phyloP scores from a whole-genome alignment of 2,113 vertebrate genomes.

The Zapus hudsonius region DNA sequence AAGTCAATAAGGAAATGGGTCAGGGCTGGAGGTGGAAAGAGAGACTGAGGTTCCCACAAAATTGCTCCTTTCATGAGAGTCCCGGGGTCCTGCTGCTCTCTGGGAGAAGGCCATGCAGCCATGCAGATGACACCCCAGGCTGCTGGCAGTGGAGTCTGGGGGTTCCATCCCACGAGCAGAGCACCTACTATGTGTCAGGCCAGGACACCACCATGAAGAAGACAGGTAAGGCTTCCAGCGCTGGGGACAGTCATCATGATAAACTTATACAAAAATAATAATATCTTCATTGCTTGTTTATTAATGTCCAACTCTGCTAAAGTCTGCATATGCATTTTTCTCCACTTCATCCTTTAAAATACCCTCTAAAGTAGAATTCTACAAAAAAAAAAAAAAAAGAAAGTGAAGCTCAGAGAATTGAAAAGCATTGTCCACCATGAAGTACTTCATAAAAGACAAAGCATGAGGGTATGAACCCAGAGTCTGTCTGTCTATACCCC shows the following conservation, averaged over 20 bases:
- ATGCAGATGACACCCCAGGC: background rate
- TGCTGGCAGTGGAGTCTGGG: background rate
- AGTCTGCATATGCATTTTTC: background rate
- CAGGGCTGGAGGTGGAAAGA: background rate
- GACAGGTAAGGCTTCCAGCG: fast-evolving
- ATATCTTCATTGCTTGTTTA: background rate
- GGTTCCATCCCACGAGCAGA: background rate
- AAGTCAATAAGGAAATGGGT: conserved; percentile 31
- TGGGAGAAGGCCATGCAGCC: too few species aligned
- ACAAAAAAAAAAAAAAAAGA: background rate
- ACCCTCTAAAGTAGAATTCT: background rate
- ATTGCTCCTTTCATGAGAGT: background rate
- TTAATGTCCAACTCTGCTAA: background rate
- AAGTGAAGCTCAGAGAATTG: background rate
- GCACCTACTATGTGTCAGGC: background rate
- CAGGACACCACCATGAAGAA: fast-evolving
- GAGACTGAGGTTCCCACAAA: background rate
- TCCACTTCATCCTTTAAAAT: background rate
- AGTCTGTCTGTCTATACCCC: too few species aligned
- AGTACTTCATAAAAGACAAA: background rate
- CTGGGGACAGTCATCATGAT: fast-evolving
- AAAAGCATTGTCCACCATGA: background rate
- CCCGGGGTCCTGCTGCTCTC: background rate
- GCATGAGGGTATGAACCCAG: background rate
- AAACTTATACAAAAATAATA: background rate